These are phyloP conservation scores for Acrocyrtus sp. DNA, from an alignment of 2,888 invertebrate genomes.

Conservation along the genomic window DNA sequence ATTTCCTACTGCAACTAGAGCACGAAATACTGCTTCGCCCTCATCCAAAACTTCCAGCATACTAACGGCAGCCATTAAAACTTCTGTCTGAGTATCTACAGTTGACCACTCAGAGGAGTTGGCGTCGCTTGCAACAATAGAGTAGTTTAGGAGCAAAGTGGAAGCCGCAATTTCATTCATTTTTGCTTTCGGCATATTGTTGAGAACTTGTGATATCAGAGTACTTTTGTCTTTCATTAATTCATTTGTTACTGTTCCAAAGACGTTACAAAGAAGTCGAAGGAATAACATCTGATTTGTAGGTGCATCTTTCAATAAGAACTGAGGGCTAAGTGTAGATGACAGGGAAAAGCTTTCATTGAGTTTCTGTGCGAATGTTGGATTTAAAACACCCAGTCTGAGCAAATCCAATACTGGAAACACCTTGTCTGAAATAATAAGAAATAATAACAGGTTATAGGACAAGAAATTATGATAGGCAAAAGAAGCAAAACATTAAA, in stretches of 20 bases:
- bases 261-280: constrained; percentile 84
- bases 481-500: background rate
- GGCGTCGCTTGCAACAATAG: constrained; percentile 71
- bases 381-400: constrained; percentile 80
- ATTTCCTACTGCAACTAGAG: constrained; percentile 59
- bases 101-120: constrained; percentile 71
- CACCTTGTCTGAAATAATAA: constrained; percentile 72
- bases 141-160: constrained; percentile 78
- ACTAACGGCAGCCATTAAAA: constrained; percentile 78
- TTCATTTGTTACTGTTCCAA: constrained; percentile 71
- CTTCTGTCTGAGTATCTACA: constrained; percentile 79
- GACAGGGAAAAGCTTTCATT: constrained; percentile 65
- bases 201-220: constrained; percentile 70
- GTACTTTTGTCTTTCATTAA: constrained; percentile 72
- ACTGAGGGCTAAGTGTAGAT: constrained; percentile 65
- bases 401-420: constrained; percentile 92
- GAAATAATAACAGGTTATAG: constrained; percentile 16
- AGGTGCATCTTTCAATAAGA: constrained; percentile 67
- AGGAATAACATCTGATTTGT: constrained; percentile 83
- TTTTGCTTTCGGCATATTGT: constrained; percentile 71
- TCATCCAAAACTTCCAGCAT: constrained; percentile 70
- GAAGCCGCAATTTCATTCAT: constrained; percentile 79
- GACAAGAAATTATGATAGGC: background rate
- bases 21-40: constrained; percentile 58
- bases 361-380: constrained; percentile 67